Evolutionary conservation across 2,888 invertebrate species (phyloP).

Genomic region (Epinotia ramella): DNA sequence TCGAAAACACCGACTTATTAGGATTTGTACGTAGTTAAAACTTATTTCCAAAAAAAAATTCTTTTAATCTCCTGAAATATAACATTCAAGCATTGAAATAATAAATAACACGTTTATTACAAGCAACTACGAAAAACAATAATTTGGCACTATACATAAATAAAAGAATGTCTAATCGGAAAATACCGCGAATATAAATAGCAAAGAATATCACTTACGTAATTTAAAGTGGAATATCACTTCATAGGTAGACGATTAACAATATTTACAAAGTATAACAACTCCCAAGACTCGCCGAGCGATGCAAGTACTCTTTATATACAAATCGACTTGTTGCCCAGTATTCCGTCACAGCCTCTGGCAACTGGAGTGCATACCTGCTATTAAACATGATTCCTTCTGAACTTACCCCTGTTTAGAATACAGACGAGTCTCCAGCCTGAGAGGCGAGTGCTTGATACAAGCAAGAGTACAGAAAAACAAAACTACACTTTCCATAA

Average conservation of each 20-base stretch:
- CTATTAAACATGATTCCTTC: slow-evolving; percentile 19
- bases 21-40: slow-evolving; percentile 50
- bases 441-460: slow-evolving; percentile 50
- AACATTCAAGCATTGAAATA: slow-evolving; percentile 30
- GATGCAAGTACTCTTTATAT: slow-evolving; percentile 49
- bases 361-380: slow-evolving; percentile 1
- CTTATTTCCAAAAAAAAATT: background rate
- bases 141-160: slow-evolving; percentile 76
- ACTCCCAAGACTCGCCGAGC: slow-evolving; percentile 63
- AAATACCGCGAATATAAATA: slow-evolving; percentile 64
- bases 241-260: slow-evolving; percentile 68
- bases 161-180: slow-evolving; percentile 61
- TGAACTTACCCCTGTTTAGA: background rate
- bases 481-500: slow-evolving; percentile 46
- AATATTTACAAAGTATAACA: slow-evolving; percentile 81
- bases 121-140: slow-evolving; percentile 64
- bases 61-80: slow-evolving; percentile 1
- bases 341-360: slow-evolving; percentile 4
- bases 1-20: slow-evolving; percentile 50
- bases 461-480: slow-evolving; percentile 49
- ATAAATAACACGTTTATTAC: slow-evolving; percentile 55
- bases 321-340: slow-evolving; percentile 45
- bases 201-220: slow-evolving; percentile 68
- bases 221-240: slow-evolving; percentile 69
- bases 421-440: slow-evolving; percentile 9